A percentile compares a stretch with the other conserved stretches of the same genome.
phyloP scores from a whole-genome alignment of 2,888 invertebrate species.

The Drosophila nigricruria region DNA sequence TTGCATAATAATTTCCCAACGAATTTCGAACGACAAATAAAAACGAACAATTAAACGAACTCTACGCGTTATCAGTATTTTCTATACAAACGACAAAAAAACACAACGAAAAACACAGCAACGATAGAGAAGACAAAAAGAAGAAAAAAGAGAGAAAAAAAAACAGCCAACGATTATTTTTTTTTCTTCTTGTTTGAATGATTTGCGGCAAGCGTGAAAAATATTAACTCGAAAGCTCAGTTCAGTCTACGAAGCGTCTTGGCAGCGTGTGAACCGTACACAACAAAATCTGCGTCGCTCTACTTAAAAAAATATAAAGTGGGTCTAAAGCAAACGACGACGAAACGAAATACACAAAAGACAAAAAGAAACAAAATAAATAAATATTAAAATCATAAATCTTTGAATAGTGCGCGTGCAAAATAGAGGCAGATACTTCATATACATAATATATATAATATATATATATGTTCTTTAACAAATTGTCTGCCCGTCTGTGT shows the following conservation, averaged over 20 bases:
- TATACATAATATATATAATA: constrained; percentile 3
- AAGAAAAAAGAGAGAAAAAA: not conserved
- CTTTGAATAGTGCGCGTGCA: constrained; percentile 15
- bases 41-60: constrained; percentile 76
- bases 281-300: constrained; percentile 5
- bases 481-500: constrained; percentile 17
- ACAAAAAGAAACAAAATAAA: constrained; percentile 14
- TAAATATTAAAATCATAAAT: constrained; percentile 21
- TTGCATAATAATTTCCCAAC: constrained; percentile 32
- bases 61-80: constrained; percentile 72
- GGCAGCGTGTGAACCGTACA: constrained; percentile 42
- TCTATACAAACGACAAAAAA: constrained; percentile 41
- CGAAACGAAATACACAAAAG: constrained; percentile 26
- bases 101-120: constrained; percentile 13
- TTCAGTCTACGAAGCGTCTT: constrained; percentile 46
- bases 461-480: constrained; percentile 8
- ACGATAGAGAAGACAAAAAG: constrained; percentile 15
- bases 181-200: constrained; percentile 8
- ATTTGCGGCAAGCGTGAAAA: constrained; percentile 48
- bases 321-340: constrained; percentile 32
- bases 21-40: constrained; percentile 69
- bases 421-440: constrained; percentile 13
- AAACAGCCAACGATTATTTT: constrained; percentile 36
- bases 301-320: constrained; percentile 13
- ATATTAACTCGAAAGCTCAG: constrained; percentile 50